A percentile compares a stretch with the other conserved stretches of the same genome.
phyloP scores from a whole-genome alignment of 2,888 invertebrate genomes.

The Troides aeacus region DNA sequence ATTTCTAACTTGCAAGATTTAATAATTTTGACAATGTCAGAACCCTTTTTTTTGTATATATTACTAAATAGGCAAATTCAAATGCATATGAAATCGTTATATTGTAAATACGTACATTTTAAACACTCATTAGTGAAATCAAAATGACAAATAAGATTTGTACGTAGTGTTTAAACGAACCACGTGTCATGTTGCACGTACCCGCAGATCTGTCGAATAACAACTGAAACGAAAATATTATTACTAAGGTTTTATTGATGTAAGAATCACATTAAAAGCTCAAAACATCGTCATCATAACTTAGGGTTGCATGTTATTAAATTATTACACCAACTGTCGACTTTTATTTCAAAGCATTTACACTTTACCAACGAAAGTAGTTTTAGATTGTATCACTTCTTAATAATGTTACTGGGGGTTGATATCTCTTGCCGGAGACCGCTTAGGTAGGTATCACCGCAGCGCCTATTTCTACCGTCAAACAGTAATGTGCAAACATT shows the following conservation, averaged over 20 bases:
- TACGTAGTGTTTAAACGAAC: not conserved
- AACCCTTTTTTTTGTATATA: too few species aligned
- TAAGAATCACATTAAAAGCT: slow-evolving; percentile 4
- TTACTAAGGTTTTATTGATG: slow-evolving; percentile 12
- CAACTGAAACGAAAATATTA: slow-evolving; percentile 9
- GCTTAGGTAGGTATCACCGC: too few species aligned
- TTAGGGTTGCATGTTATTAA: not conserved
- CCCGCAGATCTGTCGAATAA: not conserved
- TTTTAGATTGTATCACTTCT: not conserved
- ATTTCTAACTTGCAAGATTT: too few species aligned
- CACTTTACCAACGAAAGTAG: not conserved
- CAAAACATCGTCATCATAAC: not conserved
- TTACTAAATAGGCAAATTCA: not conserved
- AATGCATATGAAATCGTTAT: not conserved
- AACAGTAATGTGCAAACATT: too few species aligned
- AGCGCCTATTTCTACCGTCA: too few species aligned
- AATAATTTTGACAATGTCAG: too few species aligned
- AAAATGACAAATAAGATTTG: not conserved
- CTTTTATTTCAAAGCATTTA: not conserved
- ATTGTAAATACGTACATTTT: not conserved
- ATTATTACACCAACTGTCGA: not conserved
- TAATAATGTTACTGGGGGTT: not conserved
- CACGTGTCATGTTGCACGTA: not conserved
- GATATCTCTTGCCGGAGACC: too few species aligned
- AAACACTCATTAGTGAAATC: not conserved